These are phyloP conservation scores for Trissolcus brochymenae DNA, from an alignment of 2,888 invertebrate genomes.

Conservation along the genomic window DNA sequence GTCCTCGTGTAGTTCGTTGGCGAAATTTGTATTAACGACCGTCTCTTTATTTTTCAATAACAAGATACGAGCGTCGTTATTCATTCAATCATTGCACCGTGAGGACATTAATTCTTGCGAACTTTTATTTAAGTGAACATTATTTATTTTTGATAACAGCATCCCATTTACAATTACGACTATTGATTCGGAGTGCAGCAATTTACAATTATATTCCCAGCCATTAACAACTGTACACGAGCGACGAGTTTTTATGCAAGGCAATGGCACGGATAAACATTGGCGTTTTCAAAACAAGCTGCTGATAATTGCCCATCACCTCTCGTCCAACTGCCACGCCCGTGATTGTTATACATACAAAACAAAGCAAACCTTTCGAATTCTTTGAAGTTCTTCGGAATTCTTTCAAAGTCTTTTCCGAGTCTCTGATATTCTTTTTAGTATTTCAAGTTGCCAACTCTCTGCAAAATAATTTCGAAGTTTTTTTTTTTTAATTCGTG, in stretches of 20 bases:
- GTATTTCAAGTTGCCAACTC: too few species aligned
- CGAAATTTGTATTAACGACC: conserved; percentile 6
- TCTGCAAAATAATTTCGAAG: too few species aligned
- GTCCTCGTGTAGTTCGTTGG: conserved; percentile 14
- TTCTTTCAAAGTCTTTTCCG: too few species aligned
- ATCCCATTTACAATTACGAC: neutral
- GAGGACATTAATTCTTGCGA: neutral
- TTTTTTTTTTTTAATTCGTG: too few species aligned
- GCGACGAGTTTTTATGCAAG: conserved; percentile 6
- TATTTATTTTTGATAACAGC: neutral
- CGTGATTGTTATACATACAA: conserved; percentile 8
- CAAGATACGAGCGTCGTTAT: neutral
- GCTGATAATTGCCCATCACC: conserved; percentile 26
- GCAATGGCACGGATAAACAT: conserved; percentile 15
- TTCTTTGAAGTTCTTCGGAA: too few species aligned
- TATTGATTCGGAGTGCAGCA: neutral
- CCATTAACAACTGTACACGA: conserved; percentile 15
- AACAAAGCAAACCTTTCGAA: too few species aligned
- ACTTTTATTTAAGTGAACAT: neutral
- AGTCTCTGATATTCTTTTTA: too few species aligned
- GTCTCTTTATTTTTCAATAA: conserved; percentile 4
- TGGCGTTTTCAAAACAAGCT: conserved; percentile 12
- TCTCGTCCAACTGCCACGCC: conserved; percentile 4
- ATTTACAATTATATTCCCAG: conserved; percentile 9
- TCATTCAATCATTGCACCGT: neutral